Evolutionary conservation across 2,888 invertebrate genomes (phyloP), one percentile per base, ranked within the genome.

Genomic region (Pteria penguin): DNA sequence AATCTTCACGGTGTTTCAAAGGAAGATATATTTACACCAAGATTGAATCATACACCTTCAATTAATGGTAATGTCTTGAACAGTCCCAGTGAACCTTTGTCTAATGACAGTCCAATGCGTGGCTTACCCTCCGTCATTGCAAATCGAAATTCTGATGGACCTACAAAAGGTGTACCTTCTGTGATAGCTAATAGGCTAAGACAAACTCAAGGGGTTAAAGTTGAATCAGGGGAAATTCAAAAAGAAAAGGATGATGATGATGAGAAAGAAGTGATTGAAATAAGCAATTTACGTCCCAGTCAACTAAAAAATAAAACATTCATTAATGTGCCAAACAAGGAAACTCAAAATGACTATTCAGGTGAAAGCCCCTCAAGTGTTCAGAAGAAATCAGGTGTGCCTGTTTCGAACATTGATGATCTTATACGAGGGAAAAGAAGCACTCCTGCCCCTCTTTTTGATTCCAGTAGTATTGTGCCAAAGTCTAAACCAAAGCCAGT

Each of bases 351-450:
- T 14, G 11, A 18, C 18, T 14, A 8, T 45, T 8, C 45, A 14
- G 45, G 45, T 45, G 18, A 14, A 18, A 14, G 11, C 45, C 8
- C 8, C 18, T 14, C 45, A 45, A 45, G 11, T 8, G 18, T 14
- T 18, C 8, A 45, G 8, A 45, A 45, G 45, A 45, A 45, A 45
- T 72, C 67, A 33, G 66, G 29, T 36, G 62, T 86, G 24, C 84
- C 83, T 26, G 78, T 78, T 29, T 82, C 87, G 67, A 87, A 84
- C 62, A 86, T 87, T 72, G 88, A 87, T 73, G 86, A 86, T 71
- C 74, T 84, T 58, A 82, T 85, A 33, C 61, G 57, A 36, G 80
- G 60, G 61, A 78, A 75, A 74, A 80, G 62, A 80, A 78, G 62
- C 72, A 73, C 45, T 33, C 76, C 33, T 75, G 75, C 62, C 66